A percentile compares a stretch with the other conserved stretches of the same genome.
These are phyloP conservation scores for Elephantulus edwardii DNA, from an alignment of 2,113 vertebrate species.

Conservation along the genomic window DNA sequence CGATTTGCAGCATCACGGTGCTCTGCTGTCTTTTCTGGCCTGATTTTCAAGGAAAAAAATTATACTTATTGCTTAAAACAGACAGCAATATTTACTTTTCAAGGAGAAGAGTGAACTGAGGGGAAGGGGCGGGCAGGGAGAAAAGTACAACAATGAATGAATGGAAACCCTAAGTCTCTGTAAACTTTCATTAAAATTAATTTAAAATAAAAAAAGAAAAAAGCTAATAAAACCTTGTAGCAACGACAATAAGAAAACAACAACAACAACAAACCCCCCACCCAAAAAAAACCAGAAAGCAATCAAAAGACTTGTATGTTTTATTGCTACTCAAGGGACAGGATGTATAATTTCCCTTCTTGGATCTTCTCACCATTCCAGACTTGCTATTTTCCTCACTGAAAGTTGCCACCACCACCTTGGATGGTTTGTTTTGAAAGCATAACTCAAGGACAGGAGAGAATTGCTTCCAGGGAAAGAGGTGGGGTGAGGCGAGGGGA, in stretches of 20 bases:
- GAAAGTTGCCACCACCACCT: not conserved
- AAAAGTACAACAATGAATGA: no score
- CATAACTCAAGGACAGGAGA: not conserved
- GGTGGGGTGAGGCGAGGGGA: not conserved
- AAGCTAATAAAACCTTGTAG: no score
- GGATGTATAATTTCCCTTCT: no score
- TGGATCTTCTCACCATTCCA: not conserved
- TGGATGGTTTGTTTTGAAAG: slow-evolving; percentile 5
- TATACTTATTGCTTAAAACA: not conserved
- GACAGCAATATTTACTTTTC: no score
- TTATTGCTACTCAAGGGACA: not conserved
- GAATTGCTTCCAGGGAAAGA: not conserved
- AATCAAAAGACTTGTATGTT: not conserved
- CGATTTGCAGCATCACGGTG: not conserved
- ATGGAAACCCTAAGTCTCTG: no score
- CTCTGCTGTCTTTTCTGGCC: not conserved
- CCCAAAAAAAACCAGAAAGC: no score
- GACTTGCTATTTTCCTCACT: slow-evolving; percentile 11
- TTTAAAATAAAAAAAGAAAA: no score
- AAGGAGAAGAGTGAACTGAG: no score
- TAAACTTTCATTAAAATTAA: no score
- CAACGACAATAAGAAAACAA: no score
- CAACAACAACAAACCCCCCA: no score
- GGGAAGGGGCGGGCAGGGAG: no score
- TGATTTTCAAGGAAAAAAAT: slow-evolving; percentile 18